phyloP scores from a whole-genome alignment of 2,113 vertebrate genomes.

The Sciurus niger region DNA sequence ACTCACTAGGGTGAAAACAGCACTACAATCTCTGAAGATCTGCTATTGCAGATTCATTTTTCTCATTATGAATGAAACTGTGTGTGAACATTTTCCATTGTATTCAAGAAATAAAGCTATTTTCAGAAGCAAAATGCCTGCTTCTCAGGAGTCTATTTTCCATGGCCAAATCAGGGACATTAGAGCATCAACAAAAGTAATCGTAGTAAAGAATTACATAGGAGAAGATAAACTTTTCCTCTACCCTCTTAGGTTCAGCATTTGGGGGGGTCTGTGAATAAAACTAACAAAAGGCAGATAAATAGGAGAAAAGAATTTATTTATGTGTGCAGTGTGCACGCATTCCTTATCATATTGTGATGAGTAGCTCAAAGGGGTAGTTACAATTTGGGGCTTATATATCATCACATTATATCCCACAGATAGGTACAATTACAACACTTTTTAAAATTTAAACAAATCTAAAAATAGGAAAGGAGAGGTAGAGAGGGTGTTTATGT shows the following conservation, averaged over 20 bases:
- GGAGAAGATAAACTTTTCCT: not conserved
- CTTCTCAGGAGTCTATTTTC: not conserved
- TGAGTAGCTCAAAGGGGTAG: not conserved
- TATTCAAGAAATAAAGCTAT: conserved; percentile 39
- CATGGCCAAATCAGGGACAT: not conserved
- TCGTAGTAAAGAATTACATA: not conserved
- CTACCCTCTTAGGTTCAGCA: not conserved
- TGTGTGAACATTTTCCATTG: not conserved
- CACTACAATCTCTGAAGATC: not conserved
- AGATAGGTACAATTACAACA: not conserved
- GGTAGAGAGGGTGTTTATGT: not conserved
- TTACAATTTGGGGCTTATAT: not conserved
- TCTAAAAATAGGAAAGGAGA: not conserved
- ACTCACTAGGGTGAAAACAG: not conserved
- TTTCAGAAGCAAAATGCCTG: not conserved
- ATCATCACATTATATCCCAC: not conserved
- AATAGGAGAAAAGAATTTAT: not conserved
- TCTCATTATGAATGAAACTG: not conserved
- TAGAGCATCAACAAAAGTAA: not conserved
- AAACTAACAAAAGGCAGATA: not conserved
- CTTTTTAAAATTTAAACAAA: not conserved
- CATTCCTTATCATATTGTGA: not conserved
- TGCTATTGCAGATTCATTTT: not conserved
- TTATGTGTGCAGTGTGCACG: not conserved
- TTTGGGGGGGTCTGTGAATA: not conserved